A percentile compares a stretch with the other conserved stretches of the same genome.
phyloP scores from a whole-genome alignment of 2,113 vertebrate species.

The Coptodon bakossiorum region DNA sequence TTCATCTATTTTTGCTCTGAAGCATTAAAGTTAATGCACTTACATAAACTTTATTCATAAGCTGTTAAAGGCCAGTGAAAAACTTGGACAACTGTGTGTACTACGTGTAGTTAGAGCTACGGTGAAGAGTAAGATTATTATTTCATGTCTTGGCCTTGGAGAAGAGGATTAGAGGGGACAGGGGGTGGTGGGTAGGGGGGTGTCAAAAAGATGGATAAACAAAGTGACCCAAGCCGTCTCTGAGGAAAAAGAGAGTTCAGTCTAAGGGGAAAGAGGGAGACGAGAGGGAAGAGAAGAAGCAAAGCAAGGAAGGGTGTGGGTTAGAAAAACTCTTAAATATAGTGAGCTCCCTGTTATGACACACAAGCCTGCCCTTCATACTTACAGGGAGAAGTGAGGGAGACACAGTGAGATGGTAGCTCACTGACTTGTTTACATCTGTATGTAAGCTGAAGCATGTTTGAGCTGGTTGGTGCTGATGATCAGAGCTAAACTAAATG shows the following conservation, averaged over 20 bases:
- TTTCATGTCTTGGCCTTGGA: background rate
- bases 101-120: background rate
- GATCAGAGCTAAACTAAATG: background rate
- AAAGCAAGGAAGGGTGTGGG: slow-evolving; percentile 55
- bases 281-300: slow-evolving; percentile 6
- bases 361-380: slow-evolving; percentile 68
- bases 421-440: background rate
- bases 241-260: slow-evolving; percentile 40
- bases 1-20: background rate
- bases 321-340: slow-evolving; percentile 60
- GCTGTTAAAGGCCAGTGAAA: background rate
- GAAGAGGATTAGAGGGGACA: background rate
- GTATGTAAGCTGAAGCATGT: background rate
- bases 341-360: slow-evolving; percentile 66
- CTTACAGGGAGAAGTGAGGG: slow-evolving; percentile 10
- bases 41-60: background rate
- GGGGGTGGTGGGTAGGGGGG: background rate
- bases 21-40: background rate
- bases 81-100: background rate
- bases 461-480: background rate
- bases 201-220: slow-evolving; percentile 33
- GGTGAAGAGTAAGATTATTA: background rate
- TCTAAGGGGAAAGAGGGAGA: slow-evolving; percentile 26
- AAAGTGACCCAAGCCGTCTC: slow-evolving; percentile 26
- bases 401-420: background rate